These are phyloP conservation scores for Elanoides forficatus DNA, from an alignment of 2,113 vertebrate species.

Conservation along the genomic window DNA sequence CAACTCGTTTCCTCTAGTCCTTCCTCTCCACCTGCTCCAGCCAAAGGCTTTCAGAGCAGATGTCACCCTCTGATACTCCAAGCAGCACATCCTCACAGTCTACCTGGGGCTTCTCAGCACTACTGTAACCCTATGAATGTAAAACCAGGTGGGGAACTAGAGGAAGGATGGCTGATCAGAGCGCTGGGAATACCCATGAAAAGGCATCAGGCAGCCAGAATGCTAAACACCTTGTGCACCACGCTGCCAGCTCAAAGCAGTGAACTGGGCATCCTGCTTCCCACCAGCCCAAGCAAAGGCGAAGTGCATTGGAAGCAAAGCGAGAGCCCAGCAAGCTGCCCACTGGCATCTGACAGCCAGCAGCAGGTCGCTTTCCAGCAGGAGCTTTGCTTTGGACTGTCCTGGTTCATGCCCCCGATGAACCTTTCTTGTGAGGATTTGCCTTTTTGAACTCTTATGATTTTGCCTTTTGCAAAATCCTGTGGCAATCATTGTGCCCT, in stretches of 20 bases:
- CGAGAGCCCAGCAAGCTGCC: not conserved
- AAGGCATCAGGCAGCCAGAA: not conserved
- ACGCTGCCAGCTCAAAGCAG: accelerated
- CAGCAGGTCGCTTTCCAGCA: not conserved
- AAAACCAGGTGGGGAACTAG: not conserved
- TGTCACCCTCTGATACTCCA: not conserved
- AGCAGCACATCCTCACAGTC: not conserved
- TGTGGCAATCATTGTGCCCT: not conserved
- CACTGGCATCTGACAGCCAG: accelerated
- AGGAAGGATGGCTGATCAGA: not conserved
- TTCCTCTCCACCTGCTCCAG: not conserved
- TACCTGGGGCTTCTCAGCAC: not conserved
- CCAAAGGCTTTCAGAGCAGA: not conserved
- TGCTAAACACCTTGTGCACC: not conserved
- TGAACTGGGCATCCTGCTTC: no score
- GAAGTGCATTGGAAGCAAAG: accelerated
- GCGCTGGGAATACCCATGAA: not conserved
- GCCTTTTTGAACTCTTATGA: not conserved
- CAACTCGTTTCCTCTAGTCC: not conserved
- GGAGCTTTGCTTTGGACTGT: not conserved
- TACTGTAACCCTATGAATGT: not conserved
- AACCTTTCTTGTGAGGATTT: not conserved
- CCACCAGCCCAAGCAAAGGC: accelerated
- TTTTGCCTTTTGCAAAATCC: not conserved
- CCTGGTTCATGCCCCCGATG: accelerated